Evolutionary conservation across 2,888 invertebrate species (phyloP).

Genomic region (Epinotia brunnichana): DNA sequence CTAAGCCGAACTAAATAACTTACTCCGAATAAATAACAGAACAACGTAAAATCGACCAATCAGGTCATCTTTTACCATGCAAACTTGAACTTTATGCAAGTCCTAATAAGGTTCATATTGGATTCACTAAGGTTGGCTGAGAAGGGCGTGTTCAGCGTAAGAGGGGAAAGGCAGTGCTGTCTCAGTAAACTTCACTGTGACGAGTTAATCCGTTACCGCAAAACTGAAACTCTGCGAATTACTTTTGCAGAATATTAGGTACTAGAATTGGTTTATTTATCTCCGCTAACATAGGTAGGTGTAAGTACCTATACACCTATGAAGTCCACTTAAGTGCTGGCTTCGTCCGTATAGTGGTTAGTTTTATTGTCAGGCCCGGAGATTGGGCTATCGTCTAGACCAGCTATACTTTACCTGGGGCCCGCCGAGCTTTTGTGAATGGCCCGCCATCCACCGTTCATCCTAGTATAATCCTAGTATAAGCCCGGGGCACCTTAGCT

Average conservation of each 20-base stretch:
- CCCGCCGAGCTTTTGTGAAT: too few relatives aligned
- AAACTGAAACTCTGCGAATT: constrained; percentile 73
- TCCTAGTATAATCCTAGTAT: too few relatives aligned
- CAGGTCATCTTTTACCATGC: constrained; percentile 23
- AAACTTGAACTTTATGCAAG: constrained; percentile 50
- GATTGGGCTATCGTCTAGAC: too few relatives aligned
- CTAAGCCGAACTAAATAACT: constrained; percentile 77
- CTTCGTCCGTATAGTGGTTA: background rate
- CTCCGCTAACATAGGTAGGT: background rate
- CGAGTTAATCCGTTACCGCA: constrained; percentile 74
- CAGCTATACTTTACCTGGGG: too few relatives aligned
- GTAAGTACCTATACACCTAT: background rate
- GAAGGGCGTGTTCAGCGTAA: constrained; percentile 45
- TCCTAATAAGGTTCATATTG: constrained; percentile 50
- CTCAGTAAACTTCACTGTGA: constrained; percentile 67
- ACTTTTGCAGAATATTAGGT: constrained; percentile 51
- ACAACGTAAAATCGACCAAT: constrained; percentile 50
- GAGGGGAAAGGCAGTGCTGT: constrained; percentile 56
- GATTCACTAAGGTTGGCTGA: background rate
- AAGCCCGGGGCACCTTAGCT: too few relatives aligned
- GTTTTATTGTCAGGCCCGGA: background rate
- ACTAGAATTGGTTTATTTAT: constrained; percentile 43
- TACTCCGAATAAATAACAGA: constrained; percentile 62
- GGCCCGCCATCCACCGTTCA: too few relatives aligned
- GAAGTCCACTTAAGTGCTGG: background rate